phyloP scores from a whole-genome alignment of 2,888 invertebrate genomes.

The Ectemnius cavifrons region DNA sequence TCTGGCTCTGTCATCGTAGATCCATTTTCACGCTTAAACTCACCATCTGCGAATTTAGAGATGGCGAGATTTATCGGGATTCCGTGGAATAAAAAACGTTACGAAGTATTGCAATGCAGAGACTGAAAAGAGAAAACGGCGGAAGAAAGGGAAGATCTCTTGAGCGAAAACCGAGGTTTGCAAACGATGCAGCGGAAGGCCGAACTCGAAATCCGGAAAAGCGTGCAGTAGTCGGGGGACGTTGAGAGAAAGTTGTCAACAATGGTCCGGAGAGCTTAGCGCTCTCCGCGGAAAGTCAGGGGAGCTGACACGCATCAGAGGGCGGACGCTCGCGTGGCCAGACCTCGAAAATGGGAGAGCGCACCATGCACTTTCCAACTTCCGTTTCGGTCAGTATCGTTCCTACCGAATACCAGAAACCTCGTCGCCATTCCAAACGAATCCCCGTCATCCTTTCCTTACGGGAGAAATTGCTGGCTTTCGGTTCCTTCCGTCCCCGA shows the following conservation, averaged over 20 bases:
- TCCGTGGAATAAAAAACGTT: too few relatives aligned
- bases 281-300: constrained; percentile 30
- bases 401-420: not conserved
- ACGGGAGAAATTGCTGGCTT: constrained; percentile 34
- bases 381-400: constrained; percentile 1
- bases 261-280: constrained; percentile 27
- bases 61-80: too few relatives aligned
- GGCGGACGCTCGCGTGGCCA: constrained; percentile 14
- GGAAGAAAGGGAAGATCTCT: not conserved
- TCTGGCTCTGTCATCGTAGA: not conserved
- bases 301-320: constrained; percentile 46
- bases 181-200: not conserved
- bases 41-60: too few relatives aligned
- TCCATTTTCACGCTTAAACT: too few relatives aligned
- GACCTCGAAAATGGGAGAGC: constrained; percentile 45
- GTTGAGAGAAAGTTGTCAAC: constrained; percentile 46
- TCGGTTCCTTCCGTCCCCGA: constrained; percentile 20
- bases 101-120: too few relatives aligned
- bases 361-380: constrained; percentile 38
- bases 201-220: constrained; percentile 12
- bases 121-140: not conserved
- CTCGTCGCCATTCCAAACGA: too few relatives aligned
- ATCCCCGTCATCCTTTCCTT: constrained; percentile 25
- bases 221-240: not conserved
- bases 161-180: not conserved